Conservation (phyloP, 2,113 vertebrate genomes). For the Thymallus thymallus region DNA sequence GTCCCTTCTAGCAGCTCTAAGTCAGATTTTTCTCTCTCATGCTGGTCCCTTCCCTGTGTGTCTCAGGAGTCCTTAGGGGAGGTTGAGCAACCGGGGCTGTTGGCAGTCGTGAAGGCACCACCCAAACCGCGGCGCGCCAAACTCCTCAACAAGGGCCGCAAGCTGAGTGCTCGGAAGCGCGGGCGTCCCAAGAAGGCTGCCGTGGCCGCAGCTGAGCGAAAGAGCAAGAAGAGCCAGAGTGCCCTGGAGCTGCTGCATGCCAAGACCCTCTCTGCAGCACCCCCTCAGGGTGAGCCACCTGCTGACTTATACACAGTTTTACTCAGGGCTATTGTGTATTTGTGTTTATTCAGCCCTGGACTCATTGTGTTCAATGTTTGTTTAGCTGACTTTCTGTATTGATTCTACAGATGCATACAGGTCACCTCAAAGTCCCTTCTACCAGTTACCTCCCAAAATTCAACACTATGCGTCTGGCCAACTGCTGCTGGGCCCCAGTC, state of each 20-base stretch:
- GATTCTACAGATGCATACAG: conserved; percentile 82
- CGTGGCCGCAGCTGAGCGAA: conserved; percentile 77
- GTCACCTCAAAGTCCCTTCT: conserved; percentile 93
- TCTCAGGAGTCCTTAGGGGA: conserved; percentile 87
- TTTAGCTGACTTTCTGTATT: background rate
- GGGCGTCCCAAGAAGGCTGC: conserved; percentile 95
- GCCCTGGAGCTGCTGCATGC: conserved; percentile 89
- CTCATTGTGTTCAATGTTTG: background rate
- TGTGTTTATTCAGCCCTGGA: background rate
- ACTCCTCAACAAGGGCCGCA: conserved; percentile 87
- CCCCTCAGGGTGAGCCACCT: conserved; percentile 84
- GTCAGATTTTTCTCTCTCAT: conserved; percentile 55
- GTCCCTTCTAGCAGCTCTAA: conserved; percentile 77
- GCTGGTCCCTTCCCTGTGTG: background rate
- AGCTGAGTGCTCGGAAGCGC: conserved; percentile 89
- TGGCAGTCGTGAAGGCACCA: conserved; percentile 79
- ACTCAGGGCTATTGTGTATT: background rate
- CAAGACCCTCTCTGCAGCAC: conserved; percentile 86
- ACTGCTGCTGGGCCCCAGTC: conserved; percentile 86
- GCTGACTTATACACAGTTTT: background rate
- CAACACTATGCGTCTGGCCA: conserved; percentile 89
- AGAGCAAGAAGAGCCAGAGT: conserved; percentile 88
- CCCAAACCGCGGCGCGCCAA: conserved; percentile 86
- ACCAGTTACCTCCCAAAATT: conserved; percentile 97
- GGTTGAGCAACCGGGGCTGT: conserved; percentile 80